Percentiles rank a stretch among this genome's conserved stretches.
These are phyloP conservation scores for Zaprionus lineosus DNA, from an alignment of 2,888 invertebrate species.

Conservation along the genomic window DNA sequence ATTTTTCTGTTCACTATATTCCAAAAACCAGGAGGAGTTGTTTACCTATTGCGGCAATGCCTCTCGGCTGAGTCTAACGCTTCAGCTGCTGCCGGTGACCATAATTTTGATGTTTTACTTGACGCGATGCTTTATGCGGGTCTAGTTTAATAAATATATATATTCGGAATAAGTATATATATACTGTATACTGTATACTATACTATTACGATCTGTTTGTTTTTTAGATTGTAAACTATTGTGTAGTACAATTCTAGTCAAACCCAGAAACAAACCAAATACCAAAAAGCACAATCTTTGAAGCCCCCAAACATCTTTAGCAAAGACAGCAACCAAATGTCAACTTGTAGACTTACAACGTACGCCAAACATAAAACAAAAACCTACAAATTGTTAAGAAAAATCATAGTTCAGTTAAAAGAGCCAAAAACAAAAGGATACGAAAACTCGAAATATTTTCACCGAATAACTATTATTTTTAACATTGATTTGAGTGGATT, in stretches of 20 bases:
- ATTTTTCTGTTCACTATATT: background rate
- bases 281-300: conserved; percentile 62
- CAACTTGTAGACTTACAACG: conserved; percentile 70
- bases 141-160: conserved; percentile 56
- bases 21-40: conserved; percentile 73
- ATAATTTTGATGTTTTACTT: conserved; percentile 72
- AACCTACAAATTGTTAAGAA: conserved; percentile 32
- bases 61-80: conserved; percentile 57
- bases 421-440: conserved; percentile 1
- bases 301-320: conserved; percentile 39
- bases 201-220: conserved; percentile 55
- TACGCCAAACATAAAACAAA: conserved; percentile 55
- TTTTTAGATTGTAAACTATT: conserved; percentile 62
- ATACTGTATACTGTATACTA: conserved; percentile 43
- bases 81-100: conserved; percentile 66
- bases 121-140: conserved; percentile 70
- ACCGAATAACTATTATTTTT: background rate
- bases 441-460: background rate
- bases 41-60: conserved; percentile 82
- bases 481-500: background rate
- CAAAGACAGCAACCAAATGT: conserved; percentile 56
- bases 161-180: conserved; percentile 39
- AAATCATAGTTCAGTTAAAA: conserved; percentile 28
- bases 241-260: conserved; percentile 71
- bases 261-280: conserved; percentile 49